These are phyloP conservation scores for Mimas tiliae DNA, from an alignment of 2,888 invertebrate species.

Conservation along the genomic window DNA sequence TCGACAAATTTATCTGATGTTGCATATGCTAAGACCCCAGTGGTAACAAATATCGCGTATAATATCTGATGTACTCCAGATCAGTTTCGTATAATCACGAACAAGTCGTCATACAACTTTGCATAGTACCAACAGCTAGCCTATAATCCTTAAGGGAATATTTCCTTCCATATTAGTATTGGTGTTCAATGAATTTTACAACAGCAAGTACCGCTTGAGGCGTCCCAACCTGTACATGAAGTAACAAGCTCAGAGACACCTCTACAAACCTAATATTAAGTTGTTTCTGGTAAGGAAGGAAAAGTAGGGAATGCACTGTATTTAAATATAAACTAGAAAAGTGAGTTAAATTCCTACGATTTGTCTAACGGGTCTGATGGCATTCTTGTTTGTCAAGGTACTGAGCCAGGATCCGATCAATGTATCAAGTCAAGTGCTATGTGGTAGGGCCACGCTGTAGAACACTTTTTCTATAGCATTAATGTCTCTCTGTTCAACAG, in stretches of 20 bases:
- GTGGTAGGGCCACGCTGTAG: no score
- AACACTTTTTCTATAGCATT: no score
- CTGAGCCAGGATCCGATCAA: background rate
- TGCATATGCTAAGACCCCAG: no score
- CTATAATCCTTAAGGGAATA: background rate
- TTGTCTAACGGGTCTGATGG: conserved; percentile 11
- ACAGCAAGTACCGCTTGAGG: background rate
- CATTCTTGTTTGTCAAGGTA: background rate
- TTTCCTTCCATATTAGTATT: background rate
- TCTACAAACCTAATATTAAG: conserved; percentile 14
- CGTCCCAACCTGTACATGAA: conserved; percentile 14
- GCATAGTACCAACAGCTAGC: background rate
- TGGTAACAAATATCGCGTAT: no score
- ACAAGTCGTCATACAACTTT: background rate
- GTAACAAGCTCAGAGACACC: conserved; percentile 6
- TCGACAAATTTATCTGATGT: no score
- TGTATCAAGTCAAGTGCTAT: background rate
- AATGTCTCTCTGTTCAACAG: no score
- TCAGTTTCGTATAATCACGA: no score
- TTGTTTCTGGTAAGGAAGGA: conserved; percentile 18
- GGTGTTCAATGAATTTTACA: conserved; percentile 3
- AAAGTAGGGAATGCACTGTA: conserved; percentile 3
- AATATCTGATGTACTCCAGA: no score
- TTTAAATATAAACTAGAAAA: conserved; percentile 16
- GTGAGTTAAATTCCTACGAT: conserved; percentile 5